Base-by-base conservation (phyloP, 2,797 vertebrate species). In the Botia almorhae region DNA sequence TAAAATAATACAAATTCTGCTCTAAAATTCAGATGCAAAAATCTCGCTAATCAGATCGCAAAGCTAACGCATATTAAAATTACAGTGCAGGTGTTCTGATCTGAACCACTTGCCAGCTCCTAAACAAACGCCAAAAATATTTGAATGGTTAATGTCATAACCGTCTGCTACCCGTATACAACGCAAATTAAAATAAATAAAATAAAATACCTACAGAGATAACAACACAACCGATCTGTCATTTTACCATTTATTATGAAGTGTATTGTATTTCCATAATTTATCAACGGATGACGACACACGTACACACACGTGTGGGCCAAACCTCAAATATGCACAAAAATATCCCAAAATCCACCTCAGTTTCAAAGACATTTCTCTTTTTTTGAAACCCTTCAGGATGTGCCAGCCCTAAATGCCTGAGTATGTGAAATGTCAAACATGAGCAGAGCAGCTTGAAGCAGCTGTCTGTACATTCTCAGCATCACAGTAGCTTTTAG, bases 351-450 rank as follows among this genome's bases (percentile, higher is more conserved):
- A 51, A 51, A 51, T 2, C 48, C 39, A 43, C 39, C 39, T 6
- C 39, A 1, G 39, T 43, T 43, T 43, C 39, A 43, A 43, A 43
- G 33, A 23, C 0, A 1, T 71, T 64, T 71, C 29, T 43, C 29
- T 43, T n/a, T 4, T 51, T 48, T 64, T 26, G 1, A 71, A 79
- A 50, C 29, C 46, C 23, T 60, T 29, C 13, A 43, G 53, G 69
- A 53, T 6, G n/a, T 33, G 53, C 14, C 11, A 6, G 6, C 26
- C 11, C 46, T 79, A 56, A 79, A 55, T 53, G 58, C 53, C 58
- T 55, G 56, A 79, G 29, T 5, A n/a, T 69, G 19, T 78, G 58
- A 79, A 72, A 79, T 79, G 53, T 26, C 63, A 74, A 61, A 70
- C 71, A 61, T 23, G 55, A 67, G 39, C 39, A 68, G 29, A 50